Percentiles rank a stretch among this genome's conserved stretches.
These are phyloP conservation scores for Lordiphosa fenestrarum DNA, from an alignment of 2,888 invertebrate genomes.

Conservation along the genomic window DNA sequence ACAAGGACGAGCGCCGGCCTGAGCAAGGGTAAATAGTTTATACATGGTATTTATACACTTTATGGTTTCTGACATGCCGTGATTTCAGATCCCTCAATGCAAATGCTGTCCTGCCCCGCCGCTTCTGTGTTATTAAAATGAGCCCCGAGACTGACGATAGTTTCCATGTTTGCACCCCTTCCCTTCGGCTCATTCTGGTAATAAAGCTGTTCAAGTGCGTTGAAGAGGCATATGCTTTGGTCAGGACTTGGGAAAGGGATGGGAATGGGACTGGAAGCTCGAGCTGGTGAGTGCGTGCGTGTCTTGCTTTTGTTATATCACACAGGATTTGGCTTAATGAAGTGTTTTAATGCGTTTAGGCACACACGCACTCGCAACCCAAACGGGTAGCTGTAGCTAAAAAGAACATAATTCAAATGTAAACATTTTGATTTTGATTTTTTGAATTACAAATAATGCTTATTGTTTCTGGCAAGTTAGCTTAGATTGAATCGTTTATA, in stretches of 20 bases:
- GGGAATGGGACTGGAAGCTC: slow-evolving; percentile 1
- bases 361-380: slow-evolving; percentile 41
- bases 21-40: slow-evolving; percentile 56
- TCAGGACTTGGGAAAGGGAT: slow-evolving; percentile 20
- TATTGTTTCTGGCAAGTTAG: not conserved
- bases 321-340: slow-evolving; percentile 73
- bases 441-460: slow-evolving; percentile 16
- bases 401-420: slow-evolving; percentile 60
- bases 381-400: slow-evolving; percentile 23
- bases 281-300: slow-evolving; percentile 36
- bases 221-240: slow-evolving; percentile 59
- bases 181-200: slow-evolving; percentile 38
- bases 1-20: slow-evolving; percentile 23
- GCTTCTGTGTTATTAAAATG: slow-evolving; percentile 54
- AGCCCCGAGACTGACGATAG: slow-evolving; percentile 42
- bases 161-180: slow-evolving; percentile 37
- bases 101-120: slow-evolving; percentile 46
- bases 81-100: slow-evolving; percentile 54
- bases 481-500: not conserved
- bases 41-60: slow-evolving; percentile 70
- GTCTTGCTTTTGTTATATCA: slow-evolving; percentile 73
- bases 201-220: slow-evolving; percentile 74
- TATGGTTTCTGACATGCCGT: slow-evolving; percentile 76
- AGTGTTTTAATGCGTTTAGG: slow-evolving; percentile 74
- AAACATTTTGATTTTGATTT: slow-evolving; percentile 27